Percentiles rank a stretch among this genome's conserved stretches.
phyloP scores from a whole-genome alignment of 2,113 vertebrate genomes.

The Lycocorax pyrrhopterus region DNA sequence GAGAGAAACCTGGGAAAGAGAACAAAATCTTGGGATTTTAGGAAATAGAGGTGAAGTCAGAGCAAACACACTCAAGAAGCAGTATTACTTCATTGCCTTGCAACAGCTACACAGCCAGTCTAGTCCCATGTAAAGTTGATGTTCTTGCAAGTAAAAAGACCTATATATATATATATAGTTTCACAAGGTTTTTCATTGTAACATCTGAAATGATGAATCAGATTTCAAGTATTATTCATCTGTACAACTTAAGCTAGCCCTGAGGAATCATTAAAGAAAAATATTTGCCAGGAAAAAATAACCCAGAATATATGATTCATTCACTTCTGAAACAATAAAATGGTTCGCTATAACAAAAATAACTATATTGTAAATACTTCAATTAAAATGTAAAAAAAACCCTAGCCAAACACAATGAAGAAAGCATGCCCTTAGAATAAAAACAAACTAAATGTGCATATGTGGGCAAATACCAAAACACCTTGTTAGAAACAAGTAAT shows the following conservation, averaged over 20 bases:
- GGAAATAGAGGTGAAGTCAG: not conserved
- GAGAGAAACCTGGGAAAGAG: not conserved
- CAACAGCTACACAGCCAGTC: not conserved
- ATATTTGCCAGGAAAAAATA: slow-evolving; percentile 57
- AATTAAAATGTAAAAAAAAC: not conserved
- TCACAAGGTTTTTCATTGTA: not conserved
- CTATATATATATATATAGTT: not conserved
- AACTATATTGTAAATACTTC: slow-evolving; percentile 11
- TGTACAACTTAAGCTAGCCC: not conserved
- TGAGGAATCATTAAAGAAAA: slow-evolving; percentile 35
- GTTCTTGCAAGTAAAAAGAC: not conserved
- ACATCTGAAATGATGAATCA: not conserved
- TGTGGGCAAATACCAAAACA: not conserved
- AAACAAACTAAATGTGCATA: not conserved
- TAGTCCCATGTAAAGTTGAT: not conserved
- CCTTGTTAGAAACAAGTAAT: not conserved
- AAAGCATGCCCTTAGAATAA: not conserved
- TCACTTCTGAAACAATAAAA: slow-evolving; percentile 53
- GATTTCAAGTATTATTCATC: slow-evolving; percentile 31
- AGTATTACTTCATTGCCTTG: not conserved
- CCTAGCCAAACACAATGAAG: slow-evolving; percentile 1
- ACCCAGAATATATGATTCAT: slow-evolving; percentile 55
- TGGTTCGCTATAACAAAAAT: slow-evolving; percentile 12
- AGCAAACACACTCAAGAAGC: not conserved
- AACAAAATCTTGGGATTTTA: not conserved